Evolutionary conservation across 2,888 invertebrate species (phyloP).

Genomic region (Pandemis heparana): DNA sequence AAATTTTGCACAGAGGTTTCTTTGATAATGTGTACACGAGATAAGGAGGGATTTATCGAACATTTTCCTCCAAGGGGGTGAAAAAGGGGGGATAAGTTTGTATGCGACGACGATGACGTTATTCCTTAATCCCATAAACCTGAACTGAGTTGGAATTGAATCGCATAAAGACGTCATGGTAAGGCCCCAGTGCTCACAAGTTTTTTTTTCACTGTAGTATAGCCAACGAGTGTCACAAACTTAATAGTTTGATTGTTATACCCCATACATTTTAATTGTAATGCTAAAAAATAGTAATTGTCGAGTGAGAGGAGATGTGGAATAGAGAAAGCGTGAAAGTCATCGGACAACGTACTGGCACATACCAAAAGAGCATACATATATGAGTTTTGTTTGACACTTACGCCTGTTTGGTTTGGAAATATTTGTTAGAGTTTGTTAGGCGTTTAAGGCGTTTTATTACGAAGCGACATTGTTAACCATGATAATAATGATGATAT

Average conservation of each 20-base stretch:
- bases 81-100: too few species aligned
- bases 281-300: constrained; percentile 10
- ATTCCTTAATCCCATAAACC: too few species aligned
- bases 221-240: not conserved
- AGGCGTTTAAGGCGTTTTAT: not conserved
- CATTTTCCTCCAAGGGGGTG: too few species aligned
- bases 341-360: constrained; percentile 1
- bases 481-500: not conserved
- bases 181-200: too few species aligned
- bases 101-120: too few species aligned
- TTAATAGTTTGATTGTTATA: constrained; percentile 3
- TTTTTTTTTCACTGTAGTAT: not conserved
- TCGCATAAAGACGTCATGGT: too few species aligned
- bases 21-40: too few species aligned
- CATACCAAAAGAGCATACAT: not conserved
- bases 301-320: not conserved
- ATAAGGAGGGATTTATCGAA: too few species aligned
- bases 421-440: not conserved
- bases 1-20: too few species aligned
- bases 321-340: constrained; percentile 36
- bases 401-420: not conserved
- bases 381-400: not conserved
- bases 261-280: constrained; percentile 12
- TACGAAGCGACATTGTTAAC: not conserved
- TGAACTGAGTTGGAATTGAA: too few species aligned